These are phyloP conservation scores for Automeris io DNA, from an alignment of 2,888 invertebrate species.

Conservation along the genomic window DNA sequence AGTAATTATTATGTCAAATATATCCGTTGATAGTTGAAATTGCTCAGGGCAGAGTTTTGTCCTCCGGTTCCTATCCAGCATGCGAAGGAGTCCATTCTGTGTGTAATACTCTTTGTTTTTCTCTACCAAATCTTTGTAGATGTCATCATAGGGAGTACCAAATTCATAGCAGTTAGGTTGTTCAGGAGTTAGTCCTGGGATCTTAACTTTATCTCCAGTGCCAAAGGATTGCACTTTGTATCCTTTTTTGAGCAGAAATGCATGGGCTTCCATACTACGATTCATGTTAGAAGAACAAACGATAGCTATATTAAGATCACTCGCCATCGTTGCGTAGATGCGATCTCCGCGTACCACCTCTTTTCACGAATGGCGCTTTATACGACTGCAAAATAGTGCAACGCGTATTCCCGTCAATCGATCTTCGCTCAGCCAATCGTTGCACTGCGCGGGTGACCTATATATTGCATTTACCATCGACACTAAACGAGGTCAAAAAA, in stretches of 20 bases:
- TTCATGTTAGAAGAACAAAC: conserved; percentile 99
- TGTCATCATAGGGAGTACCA: conserved; percentile 95
- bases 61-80: conserved; percentile 97
- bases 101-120: conserved; percentile 97
- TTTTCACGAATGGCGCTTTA: too few relatives aligned
- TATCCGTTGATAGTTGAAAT: conserved; percentile 92
- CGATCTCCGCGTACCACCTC: too few relatives aligned
- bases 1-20: conserved; percentile 97
- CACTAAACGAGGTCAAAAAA: too few relatives aligned
- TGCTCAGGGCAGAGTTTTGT: conserved; percentile 96
- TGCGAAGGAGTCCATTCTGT: conserved; percentile 98
- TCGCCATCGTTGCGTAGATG: conserved; percentile 39
- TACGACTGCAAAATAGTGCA: too few relatives aligned
- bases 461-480: too few relatives aligned
- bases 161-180: conserved; percentile 98
- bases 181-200: conserved; percentile 96
- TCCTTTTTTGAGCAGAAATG: conserved; percentile 97
- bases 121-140: conserved; percentile 92
- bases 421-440: too few relatives aligned
- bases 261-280: conserved; percentile 99
- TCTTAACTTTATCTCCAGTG: conserved; percentile 96
- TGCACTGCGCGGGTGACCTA: too few relatives aligned
- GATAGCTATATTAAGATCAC: conserved; percentile 88
- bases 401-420: too few relatives aligned
- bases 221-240: conserved; percentile 96